Conservation (phyloP, 2,888 invertebrate genomes). For the Hypercompe scribonia region DNA sequence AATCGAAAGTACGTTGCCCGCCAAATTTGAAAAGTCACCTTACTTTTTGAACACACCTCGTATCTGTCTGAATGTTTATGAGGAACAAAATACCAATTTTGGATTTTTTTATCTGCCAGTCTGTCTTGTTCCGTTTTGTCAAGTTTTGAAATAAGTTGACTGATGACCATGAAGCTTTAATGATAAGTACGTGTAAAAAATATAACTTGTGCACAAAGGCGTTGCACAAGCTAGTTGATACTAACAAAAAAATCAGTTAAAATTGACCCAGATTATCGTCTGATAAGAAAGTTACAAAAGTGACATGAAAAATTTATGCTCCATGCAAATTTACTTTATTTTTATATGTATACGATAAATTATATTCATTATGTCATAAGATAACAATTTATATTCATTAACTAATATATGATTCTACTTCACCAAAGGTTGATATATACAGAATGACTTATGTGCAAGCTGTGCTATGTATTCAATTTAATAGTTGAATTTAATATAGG, state of each 20-base stretch:
- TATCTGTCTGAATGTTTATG: not conserved
- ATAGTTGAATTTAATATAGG: not conserved
- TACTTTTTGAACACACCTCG: too few species aligned
- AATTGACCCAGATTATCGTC: too few species aligned
- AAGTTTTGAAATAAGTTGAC: not conserved
- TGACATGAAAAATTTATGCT: not conserved
- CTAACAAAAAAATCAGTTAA: too few species aligned
- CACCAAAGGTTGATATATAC: not conserved
- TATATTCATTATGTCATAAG: not conserved
- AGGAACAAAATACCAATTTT: not conserved
- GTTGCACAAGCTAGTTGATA: not conserved
- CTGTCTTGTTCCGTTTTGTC: not conserved
- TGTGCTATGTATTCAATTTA: not conserved
- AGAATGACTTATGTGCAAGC: not conserved
- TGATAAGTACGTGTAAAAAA: too few species aligned
- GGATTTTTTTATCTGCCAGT: not conserved
- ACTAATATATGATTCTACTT: not conserved
- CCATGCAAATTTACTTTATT: not conserved
- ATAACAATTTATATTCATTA: not conserved
- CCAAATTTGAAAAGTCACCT: too few species aligned
- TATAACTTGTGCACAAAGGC: not conserved
- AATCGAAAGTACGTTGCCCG: too few species aligned
- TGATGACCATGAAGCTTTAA: not conserved
- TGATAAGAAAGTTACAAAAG: not conserved
- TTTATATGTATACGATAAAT: not conserved